Evolutionary conservation across 2,797 vertebrate genomes (phyloP), one percentile per base, ranked within the genome.

Genomic region (Peromyscus aztecus): DNA sequence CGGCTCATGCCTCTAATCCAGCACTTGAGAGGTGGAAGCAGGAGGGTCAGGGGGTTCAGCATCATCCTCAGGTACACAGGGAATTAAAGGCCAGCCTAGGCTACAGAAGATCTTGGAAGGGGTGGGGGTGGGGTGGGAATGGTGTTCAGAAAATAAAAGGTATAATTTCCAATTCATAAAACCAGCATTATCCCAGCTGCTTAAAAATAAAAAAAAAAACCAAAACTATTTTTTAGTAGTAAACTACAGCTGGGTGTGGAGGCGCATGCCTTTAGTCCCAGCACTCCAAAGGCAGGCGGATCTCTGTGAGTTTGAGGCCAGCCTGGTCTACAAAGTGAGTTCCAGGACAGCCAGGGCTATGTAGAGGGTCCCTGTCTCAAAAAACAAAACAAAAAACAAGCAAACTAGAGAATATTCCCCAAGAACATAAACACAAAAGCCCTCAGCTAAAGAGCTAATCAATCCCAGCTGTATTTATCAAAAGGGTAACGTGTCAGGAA

Each of bases 341-440:
- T 82, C 24, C n/a, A 61, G 9, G 37, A 11, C 57, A 83, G 37
- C 81, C 10, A 61, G 57, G 37, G 57, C n/a, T 83, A 83, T 40
- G 59, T 40, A 61, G 57, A 61, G 13, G 27, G 40, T 43, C 40
- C 61, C 4, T 31, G 61, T 65, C 40, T 34, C 17, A 23, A 84
- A 63, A 83, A 29, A 80, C 24, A 3, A 81, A 40, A 4, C 17
- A 57, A 81, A 3, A 23, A 37, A 37, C 23, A n/a, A 37, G 13
- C 37, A 52, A 57, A 81, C 37, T 81, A 55, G 2, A 81, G n/a
- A 59, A 14, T 43, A 59, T 19, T 84, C 24, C 16, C 65, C 37
- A 49, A 85, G 34, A 94, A 94, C 34, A 94, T 19, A 92, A 65
- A 91, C 46, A 34, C 4, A 82, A 89, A 37, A 65, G 49, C 24